phyloP scores from a whole-genome alignment of 2,888 invertebrate genomes.

The Papilio gigon region DNA sequence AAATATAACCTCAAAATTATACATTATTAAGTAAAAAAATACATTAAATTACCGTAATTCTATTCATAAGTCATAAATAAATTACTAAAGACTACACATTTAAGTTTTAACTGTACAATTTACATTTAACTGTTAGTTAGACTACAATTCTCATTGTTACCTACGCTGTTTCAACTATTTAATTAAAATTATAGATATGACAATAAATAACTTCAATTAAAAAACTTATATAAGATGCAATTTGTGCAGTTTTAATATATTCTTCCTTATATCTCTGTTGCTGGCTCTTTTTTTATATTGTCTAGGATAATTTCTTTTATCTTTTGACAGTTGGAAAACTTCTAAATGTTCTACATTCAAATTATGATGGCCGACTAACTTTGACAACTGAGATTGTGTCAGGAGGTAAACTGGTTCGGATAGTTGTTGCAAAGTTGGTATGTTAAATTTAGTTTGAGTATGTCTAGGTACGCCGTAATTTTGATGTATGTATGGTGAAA shows the following conservation, averaged over 20 bases:
- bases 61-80: neutral
- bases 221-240: constrained; percentile 59
- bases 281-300: constrained; percentile 58
- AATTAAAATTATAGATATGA: too few relatives aligned
- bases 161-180: too few relatives aligned
- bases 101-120: too few relatives aligned
- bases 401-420: constrained; percentile 73
- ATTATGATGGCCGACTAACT: constrained; percentile 66
- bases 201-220: constrained; percentile 19
- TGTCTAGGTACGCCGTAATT: constrained; percentile 38
- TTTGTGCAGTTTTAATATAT: constrained; percentile 53
- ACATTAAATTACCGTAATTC: neutral
- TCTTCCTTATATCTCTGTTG: constrained; percentile 57
- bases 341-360: constrained; percentile 72
- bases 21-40: neutral
- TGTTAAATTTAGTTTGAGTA: constrained; percentile 43
- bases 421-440: constrained; percentile 45
- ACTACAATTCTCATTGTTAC: too few relatives aligned
- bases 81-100: too few relatives aligned
- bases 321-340: constrained; percentile 60
- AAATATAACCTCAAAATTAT: neutral
- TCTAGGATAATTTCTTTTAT: constrained; percentile 53
- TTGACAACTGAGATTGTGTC: constrained; percentile 68
- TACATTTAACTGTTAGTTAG: too few relatives aligned
- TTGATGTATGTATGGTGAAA: constrained; percentile 40